Conservation (phyloP, 2,888 invertebrate genomes). For the Yponomeuta plumbellus region DNA sequence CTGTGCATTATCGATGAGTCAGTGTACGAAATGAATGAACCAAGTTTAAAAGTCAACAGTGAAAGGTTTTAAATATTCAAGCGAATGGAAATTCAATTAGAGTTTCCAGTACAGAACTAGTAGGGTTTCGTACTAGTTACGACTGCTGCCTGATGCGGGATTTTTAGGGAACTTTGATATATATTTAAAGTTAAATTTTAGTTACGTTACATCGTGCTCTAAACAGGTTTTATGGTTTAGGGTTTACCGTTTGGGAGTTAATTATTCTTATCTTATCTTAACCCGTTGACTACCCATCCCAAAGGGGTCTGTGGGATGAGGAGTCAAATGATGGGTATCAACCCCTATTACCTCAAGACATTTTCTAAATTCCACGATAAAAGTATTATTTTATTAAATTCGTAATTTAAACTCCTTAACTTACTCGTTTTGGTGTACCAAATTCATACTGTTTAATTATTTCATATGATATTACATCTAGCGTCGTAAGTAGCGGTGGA, state of each 20-base stretch:
- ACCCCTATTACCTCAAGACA: too few species aligned
- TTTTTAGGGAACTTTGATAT: not conserved
- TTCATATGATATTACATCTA: too few species aligned
- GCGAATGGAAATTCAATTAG: slow-evolving; percentile 59
- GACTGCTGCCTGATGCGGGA: not conserved
- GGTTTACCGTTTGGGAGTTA: not conserved
- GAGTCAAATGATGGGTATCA: too few species aligned
- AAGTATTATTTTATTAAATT: too few species aligned
- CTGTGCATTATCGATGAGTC: not conserved
- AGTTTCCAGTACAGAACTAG: slow-evolving; percentile 44
- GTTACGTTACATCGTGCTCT: not conserved
- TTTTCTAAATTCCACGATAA: too few species aligned
- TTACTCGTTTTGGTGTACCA: too few species aligned
- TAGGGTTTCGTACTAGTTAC: slow-evolving; percentile 25
- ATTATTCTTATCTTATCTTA: too few species aligned
- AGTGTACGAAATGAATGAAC: slow-evolving; percentile 21
- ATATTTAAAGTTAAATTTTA: not conserved
- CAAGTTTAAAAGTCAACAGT: slow-evolving; percentile 49
- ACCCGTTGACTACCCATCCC: too few species aligned
- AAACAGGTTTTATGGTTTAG: not conserved
- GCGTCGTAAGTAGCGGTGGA: too few species aligned
- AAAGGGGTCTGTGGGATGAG: too few species aligned
- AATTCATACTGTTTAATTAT: too few species aligned
- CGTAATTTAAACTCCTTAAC: too few species aligned
- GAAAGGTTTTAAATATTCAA: slow-evolving; percentile 54